These are phyloP conservation scores for Pelochelys cantorii DNA, from an alignment of 2,797 vertebrate species.

Conservation along the genomic window DNA sequence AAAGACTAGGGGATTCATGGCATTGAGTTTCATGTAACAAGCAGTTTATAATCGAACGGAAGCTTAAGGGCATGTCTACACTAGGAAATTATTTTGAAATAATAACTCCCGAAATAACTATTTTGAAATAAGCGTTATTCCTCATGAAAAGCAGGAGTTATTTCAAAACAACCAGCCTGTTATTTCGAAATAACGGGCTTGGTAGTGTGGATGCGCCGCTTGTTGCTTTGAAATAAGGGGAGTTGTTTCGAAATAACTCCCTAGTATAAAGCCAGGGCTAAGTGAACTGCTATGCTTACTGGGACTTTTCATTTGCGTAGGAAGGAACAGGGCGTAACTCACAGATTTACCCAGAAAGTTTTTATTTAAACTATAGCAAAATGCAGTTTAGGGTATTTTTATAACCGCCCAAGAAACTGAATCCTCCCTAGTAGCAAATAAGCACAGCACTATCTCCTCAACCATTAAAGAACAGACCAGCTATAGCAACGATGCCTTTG, in stretches of 20 bases:
- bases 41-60: not conserved
- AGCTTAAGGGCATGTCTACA: no score
- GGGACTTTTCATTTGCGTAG: not conserved
- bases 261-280: not conserved
- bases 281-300: not conserved
- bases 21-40: not conserved
- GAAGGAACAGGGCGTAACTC: not conserved
- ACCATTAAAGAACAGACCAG: not conserved
- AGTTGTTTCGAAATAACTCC: no score
- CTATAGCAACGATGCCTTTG: not conserved
- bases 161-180: no score
- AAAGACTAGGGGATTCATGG: not conserved
- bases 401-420: not conserved
- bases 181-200: no score
- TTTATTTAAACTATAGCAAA: not conserved
- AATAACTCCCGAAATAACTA: no score
- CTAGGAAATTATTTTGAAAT: no score
- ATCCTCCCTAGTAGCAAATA: not conserved
- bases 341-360: not conserved
- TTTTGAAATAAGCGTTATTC: no score
- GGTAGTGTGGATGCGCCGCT: no score
- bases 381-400: not conserved
- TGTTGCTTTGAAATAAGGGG: no score
- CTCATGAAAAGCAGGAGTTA: no score
- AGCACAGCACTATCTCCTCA: conserved; percentile 10